Evolutionary conservation across 1,140 invertebrate species (phyloP), one percentile per base, ranked within the genome.

Genomic region (Temnothorax curvispinosus): DNA sequence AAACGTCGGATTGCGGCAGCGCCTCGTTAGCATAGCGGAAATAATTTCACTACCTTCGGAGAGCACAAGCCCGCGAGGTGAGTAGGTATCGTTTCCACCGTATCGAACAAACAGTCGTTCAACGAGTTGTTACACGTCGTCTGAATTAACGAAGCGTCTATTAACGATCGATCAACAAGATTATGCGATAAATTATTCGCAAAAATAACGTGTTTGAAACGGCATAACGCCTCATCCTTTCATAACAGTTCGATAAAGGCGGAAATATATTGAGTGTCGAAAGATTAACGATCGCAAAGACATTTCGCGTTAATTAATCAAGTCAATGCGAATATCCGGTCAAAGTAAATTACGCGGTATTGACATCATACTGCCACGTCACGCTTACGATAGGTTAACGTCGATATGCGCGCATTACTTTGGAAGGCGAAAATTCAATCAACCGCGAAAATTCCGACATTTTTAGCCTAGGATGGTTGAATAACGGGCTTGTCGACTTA

Each of bases 1-100:
- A 56, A 56, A 75, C 27, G 32, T 54, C 32, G 18, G 52, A 75
- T 75, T 56, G 32, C 72, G 27, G 72, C 32, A 56, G 35, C 38
- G 11, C 62, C 58, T 78, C 58, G 27, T 35, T 44, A 78, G 27
- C 41, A 35, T 50, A 27, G n/a, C 54, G 74, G 44, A 72, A 72
- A 72, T 72, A 50, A 64, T 78, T 78, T 78, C 58, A 56, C 75
- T 64, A 64, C 64, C 75, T 78, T 62, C 8, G 41, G 50, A 78
- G 38, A 41, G 38, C 32, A 50, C 27, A 35, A 18, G 44, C 4
- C 18, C 41, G 41, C 74, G 58, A 78, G 32, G 32, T 32, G 74
- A 76, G 44, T 13, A 18, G 27, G 8, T 47, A n/a, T 56, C 35
- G n/a, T 41, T 75, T 75, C 35, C 18, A 65, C 9, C 62, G 62